Evolutionary conservation across 23 tunicate species (phyloP).

Genomic region (Ciona savignyi): DNA sequence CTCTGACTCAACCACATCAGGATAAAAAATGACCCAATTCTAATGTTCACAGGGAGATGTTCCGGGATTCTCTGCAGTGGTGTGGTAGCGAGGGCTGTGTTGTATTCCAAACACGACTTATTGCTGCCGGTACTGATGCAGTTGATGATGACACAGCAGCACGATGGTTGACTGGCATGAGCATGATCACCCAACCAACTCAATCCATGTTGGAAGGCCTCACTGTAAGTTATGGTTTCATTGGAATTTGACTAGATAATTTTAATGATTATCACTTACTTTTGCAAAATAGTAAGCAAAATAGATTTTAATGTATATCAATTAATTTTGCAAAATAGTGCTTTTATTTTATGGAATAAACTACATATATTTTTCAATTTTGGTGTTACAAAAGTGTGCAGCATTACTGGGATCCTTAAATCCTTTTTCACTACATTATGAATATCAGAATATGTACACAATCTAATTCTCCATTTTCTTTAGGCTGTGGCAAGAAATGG

Average conservation of each 20-base stretch:
- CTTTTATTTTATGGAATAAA: too few relatives aligned
- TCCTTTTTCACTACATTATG: conserved; percentile 1
- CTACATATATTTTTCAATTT: too few relatives aligned
- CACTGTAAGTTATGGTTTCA: conserved; percentile 59
- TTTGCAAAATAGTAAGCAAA: too few relatives aligned
- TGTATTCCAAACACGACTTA: conserved; percentile 38
- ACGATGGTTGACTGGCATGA: conserved; percentile 76
- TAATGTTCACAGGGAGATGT: conserved; percentile 73
- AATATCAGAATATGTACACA: background rate
- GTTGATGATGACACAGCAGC: conserved; percentile 37
- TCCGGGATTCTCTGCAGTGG: conserved; percentile 78
- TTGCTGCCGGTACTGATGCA: conserved; percentile 29
- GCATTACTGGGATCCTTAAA: background rate
- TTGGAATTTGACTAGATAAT: too few relatives aligned
- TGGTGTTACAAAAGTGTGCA: too few relatives aligned
- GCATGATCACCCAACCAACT: conserved; percentile 75
- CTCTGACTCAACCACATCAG: too few relatives aligned
- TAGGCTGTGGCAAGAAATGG: conserved; percentile 44
- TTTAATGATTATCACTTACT: too few relatives aligned
- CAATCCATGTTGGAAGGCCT: conserved; percentile 37
- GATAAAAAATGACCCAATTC: too few relatives aligned
- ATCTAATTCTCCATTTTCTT: background rate
- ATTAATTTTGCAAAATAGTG: too few relatives aligned
- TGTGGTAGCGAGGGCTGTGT: conserved; percentile 96
- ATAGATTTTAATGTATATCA: too few relatives aligned